Base-by-base conservation (phyloP, 1,140 invertebrate species). In the Orius insidiosus region DNA sequence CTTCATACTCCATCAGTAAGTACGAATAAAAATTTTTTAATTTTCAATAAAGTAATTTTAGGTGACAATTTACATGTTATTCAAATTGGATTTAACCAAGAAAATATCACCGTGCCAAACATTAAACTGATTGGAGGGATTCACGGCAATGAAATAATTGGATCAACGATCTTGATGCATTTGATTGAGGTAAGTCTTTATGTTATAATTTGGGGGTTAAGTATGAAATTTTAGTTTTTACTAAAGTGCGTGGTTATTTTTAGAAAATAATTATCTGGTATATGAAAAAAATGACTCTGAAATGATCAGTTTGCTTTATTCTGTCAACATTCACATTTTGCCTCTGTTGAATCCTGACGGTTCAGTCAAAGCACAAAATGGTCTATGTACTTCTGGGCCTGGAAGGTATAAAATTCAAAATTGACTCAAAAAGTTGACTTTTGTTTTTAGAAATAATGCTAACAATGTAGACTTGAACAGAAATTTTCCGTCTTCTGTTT, bases 271-370 rank as follows among this genome's bases (percentile, higher is more conserved):
- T 18, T 5, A 10, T 6, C 10, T 40, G 13, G 38, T 10, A 4
- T 43, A 43, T 43, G 9, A 43, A 43, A 43, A 43, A 30, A 32
- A 32, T 5, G 82, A 92, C 63, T 68, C 75, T 16, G 85, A 83
- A 54, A 76, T 87, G 30, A 75, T 76, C 54, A 83, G 83, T 77
- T 62, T 95, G 32, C 60, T 95, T 57, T 80, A 90, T 58, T 87
- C 86, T 55, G 87, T 85, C 0, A 70, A 87, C 47, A 82, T 96
- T 51, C 88, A 94, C 59, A 80, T 94, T 53, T 72, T 94, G 67
- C 89, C 89, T 2, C 85, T 84, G 3, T 81, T 90, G 80, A 90
- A 90, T 60, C 87, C 87, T 0, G 87, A 94, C 59, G 87, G 87
- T 2, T 88, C 83, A 58, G 80, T 85, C 48, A 76, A 83, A 3